These are phyloP conservation scores for Arctia plantaginis DNA, from an alignment of 2,888 invertebrate species.

Conservation along the genomic window DNA sequence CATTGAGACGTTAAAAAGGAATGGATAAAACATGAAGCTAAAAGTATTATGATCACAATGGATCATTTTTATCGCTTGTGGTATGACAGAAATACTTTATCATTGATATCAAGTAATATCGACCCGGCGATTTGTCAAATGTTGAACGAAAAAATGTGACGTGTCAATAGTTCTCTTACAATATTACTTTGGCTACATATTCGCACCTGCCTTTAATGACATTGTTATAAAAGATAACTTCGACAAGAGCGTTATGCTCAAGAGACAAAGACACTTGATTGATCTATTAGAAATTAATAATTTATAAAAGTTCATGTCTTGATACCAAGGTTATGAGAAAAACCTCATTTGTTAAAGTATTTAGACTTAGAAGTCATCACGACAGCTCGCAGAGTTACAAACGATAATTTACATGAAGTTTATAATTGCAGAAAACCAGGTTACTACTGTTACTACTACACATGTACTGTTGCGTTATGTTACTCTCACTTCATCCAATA, in stretches of 20 bases:
- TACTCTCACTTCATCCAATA: too few species aligned
- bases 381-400: too few species aligned
- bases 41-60: conserved; percentile 62
- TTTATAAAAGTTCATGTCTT: neutral
- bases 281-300: neutral
- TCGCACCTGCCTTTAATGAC: neutral
- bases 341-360: neutral
- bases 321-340: neutral
- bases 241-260: neutral
- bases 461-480: too few species aligned
- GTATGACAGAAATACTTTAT: conserved; percentile 62
- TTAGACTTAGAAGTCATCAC: neutral
- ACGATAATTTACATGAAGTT: too few species aligned
- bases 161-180: conserved; percentile 15
- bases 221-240: conserved; percentile 1
- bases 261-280: neutral
- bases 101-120: conserved; percentile 48
- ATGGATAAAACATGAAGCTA: conserved; percentile 52
- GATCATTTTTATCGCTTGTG: conserved; percentile 61
- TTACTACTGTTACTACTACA: too few species aligned
- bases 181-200: conserved; percentile 15
- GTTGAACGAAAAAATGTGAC: conserved; percentile 34
- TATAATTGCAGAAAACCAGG: too few species aligned
- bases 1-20: conserved; percentile 56
- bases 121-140: conserved; percentile 25